A percentile compares a stretch with the other conserved stretches of the same genome.
Conservation (phyloP, 2,797 vertebrate genomes). For the Sebastes aleutianus region DNA sequence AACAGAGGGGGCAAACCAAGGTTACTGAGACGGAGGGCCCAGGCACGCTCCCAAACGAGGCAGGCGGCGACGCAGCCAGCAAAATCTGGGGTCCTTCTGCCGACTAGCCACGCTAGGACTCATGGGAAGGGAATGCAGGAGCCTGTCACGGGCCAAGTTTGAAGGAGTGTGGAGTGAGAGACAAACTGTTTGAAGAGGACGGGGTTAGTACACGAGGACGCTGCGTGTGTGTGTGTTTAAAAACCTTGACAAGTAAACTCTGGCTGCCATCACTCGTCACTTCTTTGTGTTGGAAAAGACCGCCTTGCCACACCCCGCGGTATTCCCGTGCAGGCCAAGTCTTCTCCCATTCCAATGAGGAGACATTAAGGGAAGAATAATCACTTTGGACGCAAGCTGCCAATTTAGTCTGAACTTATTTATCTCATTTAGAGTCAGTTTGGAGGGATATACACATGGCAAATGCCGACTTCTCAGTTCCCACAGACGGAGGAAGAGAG, state of each 20-base stretch:
- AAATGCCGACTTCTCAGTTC: constrained; percentile 53
- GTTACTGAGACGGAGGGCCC: constrained; percentile 72
- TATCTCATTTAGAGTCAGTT: constrained; percentile 73
- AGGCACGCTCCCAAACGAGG: constrained; percentile 71
- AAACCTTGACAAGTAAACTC: constrained; percentile 74
- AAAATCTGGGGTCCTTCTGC: constrained; percentile 78
- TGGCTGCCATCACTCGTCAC: constrained; percentile 76
- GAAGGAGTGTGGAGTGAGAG: constrained; percentile 59
- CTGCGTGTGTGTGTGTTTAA: constrained; percentile 49
- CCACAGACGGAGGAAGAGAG: constrained; percentile 60
- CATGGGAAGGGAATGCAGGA: constrained; percentile 75
- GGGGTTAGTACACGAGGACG: constrained; percentile 47
- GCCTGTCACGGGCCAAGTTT: constrained; percentile 65
- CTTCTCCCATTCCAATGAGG: constrained; percentile 64
- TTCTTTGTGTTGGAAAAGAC: constrained; percentile 72
- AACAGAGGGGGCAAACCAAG: constrained; percentile 79
- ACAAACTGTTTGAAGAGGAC: constrained; percentile 60
- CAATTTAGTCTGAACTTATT: constrained; percentile 77
- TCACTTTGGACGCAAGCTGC: constrained; percentile 72
- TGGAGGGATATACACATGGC: constrained; percentile 65
- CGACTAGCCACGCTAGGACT: constrained; percentile 70
- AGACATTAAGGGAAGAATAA: constrained; percentile 75
- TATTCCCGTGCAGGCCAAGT: constrained; percentile 63
- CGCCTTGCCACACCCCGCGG: constrained; percentile 64
- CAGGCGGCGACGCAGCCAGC: constrained; percentile 67